Evolutionary conservation across 2,888 invertebrate species (phyloP).

Genomic region (Nomada hirtipes): DNA sequence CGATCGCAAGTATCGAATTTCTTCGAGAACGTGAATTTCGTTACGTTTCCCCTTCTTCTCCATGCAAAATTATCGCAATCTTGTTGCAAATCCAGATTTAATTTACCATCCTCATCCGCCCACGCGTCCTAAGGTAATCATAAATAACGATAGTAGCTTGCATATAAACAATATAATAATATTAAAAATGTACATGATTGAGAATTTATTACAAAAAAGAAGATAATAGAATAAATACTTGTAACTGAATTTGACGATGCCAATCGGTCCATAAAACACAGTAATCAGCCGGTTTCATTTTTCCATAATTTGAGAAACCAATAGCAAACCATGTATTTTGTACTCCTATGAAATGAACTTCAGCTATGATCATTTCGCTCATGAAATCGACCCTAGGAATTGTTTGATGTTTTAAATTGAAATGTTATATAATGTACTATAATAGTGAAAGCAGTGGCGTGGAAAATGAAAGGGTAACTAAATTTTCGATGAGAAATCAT

Average conservation of each 20-base stretch:
- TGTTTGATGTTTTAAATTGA: too few species aligned
- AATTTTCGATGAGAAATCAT: background rate
- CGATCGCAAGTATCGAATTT: constrained; percentile 94
- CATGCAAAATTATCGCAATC: constrained; percentile 89
- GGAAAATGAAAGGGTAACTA: background rate
- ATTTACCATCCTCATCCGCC: constrained; percentile 88
- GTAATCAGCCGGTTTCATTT: constrained; percentile 90
- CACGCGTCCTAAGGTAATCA: constrained; percentile 88
- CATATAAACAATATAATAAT: background rate
- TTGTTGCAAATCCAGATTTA: constrained; percentile 89
- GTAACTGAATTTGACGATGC: constrained; percentile 86
- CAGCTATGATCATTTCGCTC: constrained; percentile 75
- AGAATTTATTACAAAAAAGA: background rate
- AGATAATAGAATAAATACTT: constrained; percentile 81
- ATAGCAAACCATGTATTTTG: constrained; percentile 90
- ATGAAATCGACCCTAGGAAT: constrained; percentile 76
- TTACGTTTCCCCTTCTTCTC: constrained; percentile 86
- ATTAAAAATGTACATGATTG: too few species aligned
- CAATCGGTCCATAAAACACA: constrained; percentile 93
- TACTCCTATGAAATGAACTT: constrained; percentile 79
- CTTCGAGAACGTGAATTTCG: constrained; percentile 91
- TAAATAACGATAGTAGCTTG: background rate
- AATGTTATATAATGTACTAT: too few species aligned
- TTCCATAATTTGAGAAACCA: constrained; percentile 94
- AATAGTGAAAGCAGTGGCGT: too few species aligned